Base-by-base conservation (phyloP, 2,797 vertebrate genomes). In the Alauda arvensis region DNA sequence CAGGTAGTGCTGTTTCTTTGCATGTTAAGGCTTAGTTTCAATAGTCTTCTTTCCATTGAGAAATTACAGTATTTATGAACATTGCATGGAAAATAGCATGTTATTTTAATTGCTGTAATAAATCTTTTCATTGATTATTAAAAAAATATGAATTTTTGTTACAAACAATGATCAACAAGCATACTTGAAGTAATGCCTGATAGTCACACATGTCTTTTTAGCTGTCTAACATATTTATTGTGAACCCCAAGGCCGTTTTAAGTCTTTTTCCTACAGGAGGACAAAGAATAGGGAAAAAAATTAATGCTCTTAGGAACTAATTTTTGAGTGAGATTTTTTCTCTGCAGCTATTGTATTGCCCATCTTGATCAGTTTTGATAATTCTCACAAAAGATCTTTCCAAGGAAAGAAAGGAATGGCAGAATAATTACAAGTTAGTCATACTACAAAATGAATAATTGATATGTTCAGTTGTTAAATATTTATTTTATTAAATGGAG, bases 401-500 rank as follows among this genome's bases (percentile, higher is more conserved):
- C 48, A 81, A 86, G 74, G 49, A 57, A 56, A 90, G 51, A 71
- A 93, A 76, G 18, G 62, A 75, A 76, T 81, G 60, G 57, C 65
- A 91, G 75, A 90, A 29, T 83, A 76, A 91, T 92, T 75, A 69
- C 72, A 82, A 86, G 67, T 84, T 86, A 83, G 81, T 70, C 20
- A 18, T 83, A 57, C 65, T 91, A 56, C 59, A 72, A n/a, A 88
- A 91, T 93, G n/a, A 94, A 93, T 94, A 91, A 93, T 93, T 86
- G 24, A 93, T 88, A 40, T 12, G 17, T 83, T 86, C 15, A 12
- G 69, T 85, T 90, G 89, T 93, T 90, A 91, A 91, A 89, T 93
- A 95, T 95, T 95, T 91, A 93, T 93, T 93, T 93, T 91, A 93
- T 93, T 95, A 94, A 93, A 94, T 71, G 61, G 48, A 79, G 57